Evolutionary conservation across 2,113 vertebrate genomes (phyloP), one percentile per base, ranked within the genome.

Genomic region (Lepisosteus oculatus): DNA sequence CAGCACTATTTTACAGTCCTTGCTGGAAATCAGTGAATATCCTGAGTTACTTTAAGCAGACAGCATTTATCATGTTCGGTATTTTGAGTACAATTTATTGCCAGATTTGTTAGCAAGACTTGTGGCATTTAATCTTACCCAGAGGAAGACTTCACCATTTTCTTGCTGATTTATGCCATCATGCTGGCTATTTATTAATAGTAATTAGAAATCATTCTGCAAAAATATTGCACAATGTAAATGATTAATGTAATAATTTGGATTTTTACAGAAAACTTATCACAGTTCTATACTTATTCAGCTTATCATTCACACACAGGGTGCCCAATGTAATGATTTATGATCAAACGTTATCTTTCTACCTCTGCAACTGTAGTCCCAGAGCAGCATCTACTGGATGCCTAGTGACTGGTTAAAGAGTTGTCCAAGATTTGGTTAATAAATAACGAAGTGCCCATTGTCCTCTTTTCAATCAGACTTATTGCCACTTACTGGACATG

Each of bases 81-180:
- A 67, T 54, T 57, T 57, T 41, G 43, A 51, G 47, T 51, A 5
- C 5, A 51, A 51, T 51, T 51, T 51, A 51, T 51, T 51, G 47
- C 47, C 9, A 63, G 69, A 59, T 11, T 14, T 54, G 44, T 67
- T 14, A 8, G 13, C 9, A 15, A 6, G 57, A 57, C 14, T 59
- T 42, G 14, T 44, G 55, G 12, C 54, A 9, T 44, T 65, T 43
- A 6, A 72, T 43, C 61, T 65, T 71, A 9, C 12, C 12, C n/a
- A 6, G 63, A 65, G 43, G 12, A 65, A 42, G 42, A 14, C n/a
- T 41, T 55, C 43, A 17, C 44, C 65, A n/a, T 61, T 61, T 47
- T 62, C 51, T 71, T 44, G 45, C 15, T 62, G 70, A 72, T 72
- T 65, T 55, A 65, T 63, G 62, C 51, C 65, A 65, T 17, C 47